Evolutionary conservation across 2,888 invertebrate genomes (phyloP).

Genomic region (Drosophila imparisetae): DNA sequence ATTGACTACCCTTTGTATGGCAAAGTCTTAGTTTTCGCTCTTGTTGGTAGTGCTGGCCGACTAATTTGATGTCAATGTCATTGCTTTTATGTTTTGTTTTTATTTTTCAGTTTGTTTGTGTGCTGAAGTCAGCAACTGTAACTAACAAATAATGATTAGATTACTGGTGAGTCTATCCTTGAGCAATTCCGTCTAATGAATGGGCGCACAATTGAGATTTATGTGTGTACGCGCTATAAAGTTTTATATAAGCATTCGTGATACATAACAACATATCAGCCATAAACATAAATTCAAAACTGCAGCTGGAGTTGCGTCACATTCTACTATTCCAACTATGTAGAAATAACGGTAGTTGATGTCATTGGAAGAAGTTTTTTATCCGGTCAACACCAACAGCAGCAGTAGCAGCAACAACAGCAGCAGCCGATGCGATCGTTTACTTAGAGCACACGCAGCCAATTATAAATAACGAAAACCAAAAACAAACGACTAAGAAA

Average conservation of each 20-base stretch:
- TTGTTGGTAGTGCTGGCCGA: conserved; percentile 1
- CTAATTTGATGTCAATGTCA: conserved; percentile 70
- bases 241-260: conserved; percentile 16
- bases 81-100: conserved; percentile 17
- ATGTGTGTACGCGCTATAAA: conserved; percentile 27
- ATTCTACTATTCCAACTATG: conserved; percentile 38
- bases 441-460: conserved; percentile 44
- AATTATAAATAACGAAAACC: conserved; percentile 36
- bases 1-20: conserved; percentile 1
- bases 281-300: conserved; percentile 42
- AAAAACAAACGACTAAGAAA: conserved; percentile 46
- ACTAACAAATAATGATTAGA: conserved; percentile 43
- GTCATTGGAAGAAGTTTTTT: conserved; percentile 38
- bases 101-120: not conserved
- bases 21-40: not conserved
- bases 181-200: conserved; percentile 52
- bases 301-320: conserved; percentile 47
- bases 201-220: conserved; percentile 39
- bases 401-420: conserved; percentile 2
- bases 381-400: conserved; percentile 15
- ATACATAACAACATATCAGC: conserved; percentile 5
- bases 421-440: conserved; percentile 40
- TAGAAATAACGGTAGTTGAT: conserved; percentile 44
- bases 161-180: not conserved
- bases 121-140: conserved; percentile 51